phyloP scores from a whole-genome alignment of 2,113 vertebrate genomes.

The Abramis brama region DNA sequence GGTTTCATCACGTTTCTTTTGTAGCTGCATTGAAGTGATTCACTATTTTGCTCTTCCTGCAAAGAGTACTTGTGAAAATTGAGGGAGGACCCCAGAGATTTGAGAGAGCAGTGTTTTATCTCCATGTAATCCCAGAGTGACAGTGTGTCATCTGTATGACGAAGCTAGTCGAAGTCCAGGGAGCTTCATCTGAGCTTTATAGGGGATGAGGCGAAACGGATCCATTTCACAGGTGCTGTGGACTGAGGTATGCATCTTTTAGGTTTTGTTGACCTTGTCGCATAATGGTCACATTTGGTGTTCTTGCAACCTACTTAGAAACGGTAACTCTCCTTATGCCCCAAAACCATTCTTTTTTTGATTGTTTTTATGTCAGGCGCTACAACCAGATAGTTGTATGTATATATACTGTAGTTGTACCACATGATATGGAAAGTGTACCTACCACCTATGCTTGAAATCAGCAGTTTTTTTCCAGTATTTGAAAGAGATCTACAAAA shows the following conservation, averaged over 20 bases:
- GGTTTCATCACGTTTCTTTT: background rate
- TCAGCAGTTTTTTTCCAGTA: no score
- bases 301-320: constrained; percentile 19
- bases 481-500: no score
- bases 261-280: constrained; percentile 42
- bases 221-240: constrained; percentile 39
- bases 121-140: constrained; percentile 30
- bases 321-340: background rate
- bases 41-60: constrained; percentile 12
- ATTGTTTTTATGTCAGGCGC: no score
- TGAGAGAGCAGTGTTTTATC: constrained; percentile 24
- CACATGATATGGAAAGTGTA: no score
- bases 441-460: no score
- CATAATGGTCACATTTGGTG: constrained; percentile 22
- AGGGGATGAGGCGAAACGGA: constrained; percentile 18
- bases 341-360: background rate
- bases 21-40: constrained; percentile 1
- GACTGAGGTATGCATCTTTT: constrained; percentile 28
- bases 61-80: constrained; percentile 33
- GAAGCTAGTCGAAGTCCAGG: constrained; percentile 11
- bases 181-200: constrained; percentile 12
- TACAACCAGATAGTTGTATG: no score
- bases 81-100: constrained; percentile 1
- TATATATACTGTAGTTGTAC: no score
- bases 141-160: constrained; percentile 32